Conservation (phyloP, 2,797 vertebrate species). For the Periophthalmus magnuspinnatus region DNA sequence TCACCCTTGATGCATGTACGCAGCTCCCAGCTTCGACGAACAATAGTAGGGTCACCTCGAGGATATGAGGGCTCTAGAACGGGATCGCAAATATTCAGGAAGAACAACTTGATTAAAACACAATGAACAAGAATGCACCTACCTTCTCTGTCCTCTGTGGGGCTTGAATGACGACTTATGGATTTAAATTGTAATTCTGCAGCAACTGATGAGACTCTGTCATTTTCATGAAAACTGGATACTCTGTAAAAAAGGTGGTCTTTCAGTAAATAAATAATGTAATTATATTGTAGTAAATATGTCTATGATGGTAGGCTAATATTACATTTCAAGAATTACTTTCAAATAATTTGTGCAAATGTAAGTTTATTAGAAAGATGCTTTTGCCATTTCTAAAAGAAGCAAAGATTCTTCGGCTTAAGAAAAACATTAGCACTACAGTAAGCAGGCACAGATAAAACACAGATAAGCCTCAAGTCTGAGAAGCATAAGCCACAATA, state of each 20-base stretch:
- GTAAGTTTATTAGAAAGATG: background rate
- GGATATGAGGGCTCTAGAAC: constrained; percentile 90
- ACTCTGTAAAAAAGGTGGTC: constrained; percentile 74
- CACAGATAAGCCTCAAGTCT: constrained; percentile 43
- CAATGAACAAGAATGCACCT: constrained; percentile 16
- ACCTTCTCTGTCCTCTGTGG: constrained; percentile 97
- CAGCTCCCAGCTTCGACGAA: constrained; percentile 93
- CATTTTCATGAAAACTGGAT: constrained; percentile 93
- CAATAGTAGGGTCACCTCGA: constrained; percentile 81
- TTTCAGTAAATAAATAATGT: constrained; percentile 15
- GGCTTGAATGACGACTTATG: constrained; percentile 96
- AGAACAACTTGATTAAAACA: background rate
- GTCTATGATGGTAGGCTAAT: too few species aligned
- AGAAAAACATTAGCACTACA: constrained; percentile 29
- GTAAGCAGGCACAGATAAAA: constrained; percentile 39
- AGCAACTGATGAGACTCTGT: constrained; percentile 91
- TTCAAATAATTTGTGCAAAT: background rate
- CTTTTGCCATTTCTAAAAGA: constrained; percentile 9
- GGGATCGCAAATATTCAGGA: background rate
- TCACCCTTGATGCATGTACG: constrained; percentile 92
- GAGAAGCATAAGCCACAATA: constrained; percentile 29
- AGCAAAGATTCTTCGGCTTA: constrained; percentile 3
- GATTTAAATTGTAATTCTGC: constrained; percentile 94
- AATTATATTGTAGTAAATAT: background rate
- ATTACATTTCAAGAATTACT: background rate